phyloP scores from a whole-genome alignment of 2,113 vertebrate species.

The Promerops cafer region DNA sequence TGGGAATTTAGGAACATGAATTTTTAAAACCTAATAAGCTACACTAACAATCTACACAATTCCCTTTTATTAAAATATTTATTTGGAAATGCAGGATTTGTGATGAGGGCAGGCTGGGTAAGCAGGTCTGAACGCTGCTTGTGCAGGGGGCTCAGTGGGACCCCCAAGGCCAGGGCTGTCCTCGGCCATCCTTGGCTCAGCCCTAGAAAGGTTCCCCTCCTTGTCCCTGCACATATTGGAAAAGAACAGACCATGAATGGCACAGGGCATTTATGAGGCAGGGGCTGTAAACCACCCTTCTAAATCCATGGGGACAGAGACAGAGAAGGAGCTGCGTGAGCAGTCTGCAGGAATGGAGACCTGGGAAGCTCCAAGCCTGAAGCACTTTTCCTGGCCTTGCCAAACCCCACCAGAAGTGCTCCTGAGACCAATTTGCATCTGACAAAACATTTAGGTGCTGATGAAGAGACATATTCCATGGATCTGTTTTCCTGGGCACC shows the following conservation, averaged over 20 bases:
- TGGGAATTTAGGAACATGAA: slow-evolving; percentile 51
- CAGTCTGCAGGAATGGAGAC: background rate
- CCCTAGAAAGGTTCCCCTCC: background rate
- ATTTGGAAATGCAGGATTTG: slow-evolving; percentile 31
- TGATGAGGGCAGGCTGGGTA: background rate
- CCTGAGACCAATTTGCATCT: background rate
- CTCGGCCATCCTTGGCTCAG: background rate
- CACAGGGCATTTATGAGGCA: background rate
- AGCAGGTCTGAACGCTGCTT: background rate
- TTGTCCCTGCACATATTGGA: background rate
- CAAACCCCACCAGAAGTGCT: background rate
- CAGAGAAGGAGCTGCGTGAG: background rate
- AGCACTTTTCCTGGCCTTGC: background rate
- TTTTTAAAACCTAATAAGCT: slow-evolving; percentile 63
- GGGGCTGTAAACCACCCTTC: background rate
- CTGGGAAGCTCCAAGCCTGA: background rate
- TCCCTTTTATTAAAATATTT: slow-evolving; percentile 51
- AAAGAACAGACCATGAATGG: background rate
- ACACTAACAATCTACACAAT: slow-evolving; percentile 20
- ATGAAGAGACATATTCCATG: background rate
- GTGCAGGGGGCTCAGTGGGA: background rate
- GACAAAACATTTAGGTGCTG: background rate
- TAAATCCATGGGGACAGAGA: background rate
- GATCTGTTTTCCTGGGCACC: background rate
- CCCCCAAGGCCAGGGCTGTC: background rate